Evolutionary conservation across 2,797 vertebrate genomes (phyloP).

Genomic region (Graptemys geographica): DNA sequence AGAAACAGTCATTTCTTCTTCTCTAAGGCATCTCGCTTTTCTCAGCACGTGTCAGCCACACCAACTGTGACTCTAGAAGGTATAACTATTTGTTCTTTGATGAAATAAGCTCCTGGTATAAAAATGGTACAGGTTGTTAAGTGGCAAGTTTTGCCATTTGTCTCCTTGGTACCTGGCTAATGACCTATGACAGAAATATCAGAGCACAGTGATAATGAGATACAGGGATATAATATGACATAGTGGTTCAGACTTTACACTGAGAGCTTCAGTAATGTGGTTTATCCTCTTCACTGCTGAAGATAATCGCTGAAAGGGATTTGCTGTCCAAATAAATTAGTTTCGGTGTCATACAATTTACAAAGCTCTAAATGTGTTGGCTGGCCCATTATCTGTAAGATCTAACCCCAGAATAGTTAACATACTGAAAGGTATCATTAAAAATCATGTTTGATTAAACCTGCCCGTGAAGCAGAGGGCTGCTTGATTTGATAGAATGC

Average conservation of each 20-base stretch:
- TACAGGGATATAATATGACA: neutral
- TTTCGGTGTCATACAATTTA: neutral
- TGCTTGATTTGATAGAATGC: neutral
- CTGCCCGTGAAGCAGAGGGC: neutral
- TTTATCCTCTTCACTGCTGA: slow-evolving; percentile 33
- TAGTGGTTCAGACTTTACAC: slow-evolving; percentile 17
- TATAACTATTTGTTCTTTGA: slow-evolving; percentile 39
- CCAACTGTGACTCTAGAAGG: neutral
- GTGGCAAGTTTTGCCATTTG: slow-evolving; percentile 60
- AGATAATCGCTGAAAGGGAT: slow-evolving; percentile 33
- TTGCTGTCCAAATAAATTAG: slow-evolving; percentile 53
- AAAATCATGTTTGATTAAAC: slow-evolving; percentile 25
- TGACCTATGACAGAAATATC: slow-evolving; percentile 63
- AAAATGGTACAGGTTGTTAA: slow-evolving; percentile 55
- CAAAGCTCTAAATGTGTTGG: slow-evolving; percentile 18
- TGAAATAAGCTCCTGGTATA: slow-evolving; percentile 54
- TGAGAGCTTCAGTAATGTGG: slow-evolving; percentile 5
- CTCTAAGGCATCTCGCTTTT: neutral
- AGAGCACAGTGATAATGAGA: slow-evolving; percentile 43
- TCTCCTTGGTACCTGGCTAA: slow-evolving; percentile 55
- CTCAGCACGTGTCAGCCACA: neutral
- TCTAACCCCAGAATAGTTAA: slow-evolving; percentile 22
- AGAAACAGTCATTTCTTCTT: slow-evolving; percentile 1
- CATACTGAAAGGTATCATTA: neutral
- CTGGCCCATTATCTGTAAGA: slow-evolving; percentile 39